These are phyloP conservation scores for Halcyon leucocephala DNA, from an alignment of 2,797 vertebrate genomes.

Conservation along the genomic window DNA sequence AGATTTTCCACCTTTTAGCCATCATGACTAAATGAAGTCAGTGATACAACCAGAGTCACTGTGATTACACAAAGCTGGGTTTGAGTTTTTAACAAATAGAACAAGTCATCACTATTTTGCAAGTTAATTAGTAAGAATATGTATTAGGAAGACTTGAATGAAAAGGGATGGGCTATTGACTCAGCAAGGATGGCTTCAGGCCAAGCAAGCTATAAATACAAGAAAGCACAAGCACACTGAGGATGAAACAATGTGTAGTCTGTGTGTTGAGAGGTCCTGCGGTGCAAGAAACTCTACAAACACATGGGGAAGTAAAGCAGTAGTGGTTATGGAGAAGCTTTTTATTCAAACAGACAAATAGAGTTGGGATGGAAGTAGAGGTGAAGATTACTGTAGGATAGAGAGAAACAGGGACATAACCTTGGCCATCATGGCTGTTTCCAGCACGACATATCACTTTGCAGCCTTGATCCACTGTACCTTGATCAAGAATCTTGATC, in stretches of 20 bases:
- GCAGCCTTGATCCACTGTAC: neutral
- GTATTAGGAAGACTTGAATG: neutral
- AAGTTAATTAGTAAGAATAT: neutral
- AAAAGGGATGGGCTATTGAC: neutral
- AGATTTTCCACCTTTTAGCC: conserved; percentile 18
- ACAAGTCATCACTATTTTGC: conserved; percentile 14
- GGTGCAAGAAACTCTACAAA: neutral
- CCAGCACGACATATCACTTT: neutral
- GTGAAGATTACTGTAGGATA: neutral
- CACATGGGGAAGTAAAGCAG: neutral
- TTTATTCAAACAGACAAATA: neutral
- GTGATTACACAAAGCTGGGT: conserved; percentile 9
- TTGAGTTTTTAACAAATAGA: conserved; percentile 5
- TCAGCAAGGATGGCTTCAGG: neutral
- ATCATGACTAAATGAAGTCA: neutral
- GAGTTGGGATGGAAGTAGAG: neutral
- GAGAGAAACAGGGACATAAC: neutral
- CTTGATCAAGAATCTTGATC: too few relatives aligned
- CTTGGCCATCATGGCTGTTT: neutral
- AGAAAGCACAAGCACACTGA: neutral
- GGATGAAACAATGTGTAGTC: neutral
- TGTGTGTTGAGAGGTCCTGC: neutral
- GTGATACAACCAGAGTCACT: neutral
- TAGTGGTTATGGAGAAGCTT: neutral
- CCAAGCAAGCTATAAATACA: neutral